These are phyloP conservation scores for Rotaria socialis DNA, from an alignment of 2,888 invertebrate genomes.

Conservation along the genomic window DNA sequence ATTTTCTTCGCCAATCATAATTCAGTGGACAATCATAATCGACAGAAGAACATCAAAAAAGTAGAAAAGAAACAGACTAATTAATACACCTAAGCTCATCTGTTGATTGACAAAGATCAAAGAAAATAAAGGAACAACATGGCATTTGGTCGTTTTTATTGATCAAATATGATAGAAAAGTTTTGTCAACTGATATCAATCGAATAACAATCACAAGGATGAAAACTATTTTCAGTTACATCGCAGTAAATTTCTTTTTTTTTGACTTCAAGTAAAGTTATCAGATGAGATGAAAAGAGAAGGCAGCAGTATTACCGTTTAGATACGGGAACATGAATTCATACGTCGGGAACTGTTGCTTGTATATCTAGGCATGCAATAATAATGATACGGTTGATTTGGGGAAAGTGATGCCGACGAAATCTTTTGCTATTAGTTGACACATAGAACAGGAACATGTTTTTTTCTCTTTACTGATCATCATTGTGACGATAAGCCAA, in stretches of 20 bases:
- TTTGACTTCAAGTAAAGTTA: no score
- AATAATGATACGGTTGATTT: not conserved
- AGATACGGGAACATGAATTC: not conserved
- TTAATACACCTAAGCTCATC: conserved; percentile 21
- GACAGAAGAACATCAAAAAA: not conserved
- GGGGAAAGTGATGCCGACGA: not conserved
- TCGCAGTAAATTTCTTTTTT: not conserved
- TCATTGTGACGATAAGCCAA: conserved; percentile 20
- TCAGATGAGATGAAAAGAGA: not conserved
- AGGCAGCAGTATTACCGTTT: not conserved
- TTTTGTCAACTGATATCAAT: not conserved
- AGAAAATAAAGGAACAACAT: not conserved
- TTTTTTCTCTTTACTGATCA: not conserved
- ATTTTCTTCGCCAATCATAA: conserved; percentile 19
- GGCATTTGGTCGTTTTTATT: not conserved
- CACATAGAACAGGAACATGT: not conserved
- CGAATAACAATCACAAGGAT: not conserved
- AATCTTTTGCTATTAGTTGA: not conserved
- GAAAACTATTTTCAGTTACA: not conserved
- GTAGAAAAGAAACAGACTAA: not conserved
- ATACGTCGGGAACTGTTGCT: not conserved
- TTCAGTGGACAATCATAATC: not conserved
- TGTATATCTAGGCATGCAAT: not conserved
- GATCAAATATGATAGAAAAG: not conserved
- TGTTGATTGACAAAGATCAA: conserved; percentile 21